phyloP scores from a whole-genome alignment of 2,797 vertebrate genomes.

The Chaetophractus vellerosus region DNA sequence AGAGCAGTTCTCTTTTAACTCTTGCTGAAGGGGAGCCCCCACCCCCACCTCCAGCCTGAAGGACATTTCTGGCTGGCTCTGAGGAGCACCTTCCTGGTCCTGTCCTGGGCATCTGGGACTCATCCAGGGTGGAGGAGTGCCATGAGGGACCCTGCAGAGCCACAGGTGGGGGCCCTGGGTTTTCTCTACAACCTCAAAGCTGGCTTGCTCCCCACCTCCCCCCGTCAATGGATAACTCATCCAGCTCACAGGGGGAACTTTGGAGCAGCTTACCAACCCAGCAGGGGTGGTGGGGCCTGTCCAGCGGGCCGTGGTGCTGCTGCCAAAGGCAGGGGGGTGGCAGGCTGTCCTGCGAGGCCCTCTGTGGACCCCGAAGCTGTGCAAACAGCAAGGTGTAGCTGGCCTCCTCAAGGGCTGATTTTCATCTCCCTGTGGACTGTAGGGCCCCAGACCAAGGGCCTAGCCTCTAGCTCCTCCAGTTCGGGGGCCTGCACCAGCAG shows the following conservation, averaged over 20 bases:
- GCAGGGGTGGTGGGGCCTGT: neutral
- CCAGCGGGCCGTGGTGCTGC: neutral
- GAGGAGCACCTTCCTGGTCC: neutral
- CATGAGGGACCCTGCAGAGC: neutral
- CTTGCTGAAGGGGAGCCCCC: neutral
- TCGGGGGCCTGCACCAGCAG: neutral
- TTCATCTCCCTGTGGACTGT: neutral
- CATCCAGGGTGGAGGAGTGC: neutral
- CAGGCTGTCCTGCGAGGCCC: neutral
- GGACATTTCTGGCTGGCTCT: neutral
- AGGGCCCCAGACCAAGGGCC: slow-evolving; percentile 46
- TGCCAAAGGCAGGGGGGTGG: neutral
- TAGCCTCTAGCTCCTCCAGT: neutral
- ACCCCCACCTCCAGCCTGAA: neutral
- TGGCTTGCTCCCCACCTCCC: neutral
- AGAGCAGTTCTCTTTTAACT: slow-evolving; percentile 14
- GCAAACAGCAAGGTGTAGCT: neutral
- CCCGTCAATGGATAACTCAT: slow-evolving; percentile 77
- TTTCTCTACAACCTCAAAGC: neutral
- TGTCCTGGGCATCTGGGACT: neutral
- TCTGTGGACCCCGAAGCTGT: neutral
- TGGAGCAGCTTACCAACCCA: neutral
- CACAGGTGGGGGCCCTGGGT: neutral
- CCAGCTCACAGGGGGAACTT: slow-evolving; percentile 16
- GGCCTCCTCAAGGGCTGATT: slow-evolving; percentile 51